Conservation (phyloP, 37 sponge, comb jelly and placozoan genomes). For the Oscarella lobularis region DNA sequence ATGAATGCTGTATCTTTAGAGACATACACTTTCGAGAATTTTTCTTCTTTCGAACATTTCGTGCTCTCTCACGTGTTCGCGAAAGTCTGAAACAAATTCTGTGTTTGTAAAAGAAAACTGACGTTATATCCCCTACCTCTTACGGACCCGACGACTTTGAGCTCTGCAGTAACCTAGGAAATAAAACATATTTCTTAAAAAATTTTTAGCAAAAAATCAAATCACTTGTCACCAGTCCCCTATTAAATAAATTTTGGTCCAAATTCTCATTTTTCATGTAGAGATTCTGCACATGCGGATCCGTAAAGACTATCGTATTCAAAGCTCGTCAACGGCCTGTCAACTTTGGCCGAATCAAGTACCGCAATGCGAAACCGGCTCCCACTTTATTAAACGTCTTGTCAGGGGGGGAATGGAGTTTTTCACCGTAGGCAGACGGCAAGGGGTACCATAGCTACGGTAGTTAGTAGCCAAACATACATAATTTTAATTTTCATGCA, state of each 20-base stretch:
- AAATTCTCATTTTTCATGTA: conserved; percentile 58
- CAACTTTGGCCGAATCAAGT: conserved; percentile 54
- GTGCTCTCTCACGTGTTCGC: conserved; percentile 75
- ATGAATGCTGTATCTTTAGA: background rate
- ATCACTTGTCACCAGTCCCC: conserved; percentile 48
- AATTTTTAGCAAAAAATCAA: too few relatives aligned
- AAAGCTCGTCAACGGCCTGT: conserved; percentile 20
- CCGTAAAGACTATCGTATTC: conserved; percentile 50
- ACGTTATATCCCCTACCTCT: too few relatives aligned
- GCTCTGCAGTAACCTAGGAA: conserved; percentile 70
- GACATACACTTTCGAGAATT: conserved; percentile 11
- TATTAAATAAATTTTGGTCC: conserved; percentile 44
- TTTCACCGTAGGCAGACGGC: too few relatives aligned
- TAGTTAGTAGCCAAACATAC: too few relatives aligned
- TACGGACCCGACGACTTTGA: conserved; percentile 34
- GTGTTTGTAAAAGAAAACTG: too few relatives aligned
- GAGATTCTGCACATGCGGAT: conserved; percentile 60
- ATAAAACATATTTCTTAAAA: too few relatives aligned
- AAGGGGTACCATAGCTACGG: too few relatives aligned
- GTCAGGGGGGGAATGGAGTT: too few relatives aligned
- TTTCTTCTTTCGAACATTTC: conserved; percentile 82
- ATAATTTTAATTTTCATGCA: too few relatives aligned
- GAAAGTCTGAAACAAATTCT: conserved; percentile 35
- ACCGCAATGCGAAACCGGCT: conserved; percentile 1
- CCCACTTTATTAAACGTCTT: conserved; percentile 82